Percentiles rank a stretch among this genome's conserved stretches.
Conservation (phyloP, 2,113 vertebrate genomes). For the Muscicapa adusta region DNA sequence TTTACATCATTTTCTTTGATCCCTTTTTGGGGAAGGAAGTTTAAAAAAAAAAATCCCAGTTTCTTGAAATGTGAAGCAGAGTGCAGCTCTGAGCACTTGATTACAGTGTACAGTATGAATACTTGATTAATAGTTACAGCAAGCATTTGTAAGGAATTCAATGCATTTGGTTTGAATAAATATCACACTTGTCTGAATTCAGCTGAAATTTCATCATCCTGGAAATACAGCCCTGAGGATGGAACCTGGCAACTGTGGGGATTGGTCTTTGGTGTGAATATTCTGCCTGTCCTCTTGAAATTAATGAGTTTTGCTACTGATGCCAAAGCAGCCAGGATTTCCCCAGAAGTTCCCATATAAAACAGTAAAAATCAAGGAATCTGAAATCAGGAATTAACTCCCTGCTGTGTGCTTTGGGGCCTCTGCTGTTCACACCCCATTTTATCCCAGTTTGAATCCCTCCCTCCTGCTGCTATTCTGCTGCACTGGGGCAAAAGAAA, state of each 20-base stretch:
- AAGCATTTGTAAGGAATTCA: background rate
- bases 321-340: background rate
- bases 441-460: background rate
- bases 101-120: background rate
- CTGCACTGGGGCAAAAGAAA: background rate
- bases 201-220: background rate
- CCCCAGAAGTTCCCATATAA: background rate
- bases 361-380: background rate
- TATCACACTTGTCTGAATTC: background rate
- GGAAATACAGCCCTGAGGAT: background rate
- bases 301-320: background rate
- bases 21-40: background rate
- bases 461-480: background rate
- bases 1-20: background rate
- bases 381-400: background rate
- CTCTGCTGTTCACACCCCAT: background rate
- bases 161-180: slow-evolving; percentile 32
- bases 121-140: background rate
- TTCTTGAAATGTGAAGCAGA: background rate
- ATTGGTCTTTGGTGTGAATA: background rate
- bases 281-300: background rate
- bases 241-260: background rate
- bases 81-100: background rate
- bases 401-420: background rate
- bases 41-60: background rate